These are phyloP conservation scores for Ferrisia virgata DNA, from an alignment of 2,888 invertebrate genomes.

Conservation along the genomic window DNA sequence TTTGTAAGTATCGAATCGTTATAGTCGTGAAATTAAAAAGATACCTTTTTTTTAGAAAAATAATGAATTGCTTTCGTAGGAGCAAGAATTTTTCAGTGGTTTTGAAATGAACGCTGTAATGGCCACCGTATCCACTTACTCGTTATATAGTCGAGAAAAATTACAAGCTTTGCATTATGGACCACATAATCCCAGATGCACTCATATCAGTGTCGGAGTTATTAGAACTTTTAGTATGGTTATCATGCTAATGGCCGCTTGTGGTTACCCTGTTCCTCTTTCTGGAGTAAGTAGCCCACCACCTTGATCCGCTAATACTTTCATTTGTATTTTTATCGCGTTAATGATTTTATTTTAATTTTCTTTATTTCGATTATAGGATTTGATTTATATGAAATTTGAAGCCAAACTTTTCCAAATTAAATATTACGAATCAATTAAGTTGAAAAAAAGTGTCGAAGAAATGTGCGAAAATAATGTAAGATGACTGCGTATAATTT, in stretches of 20 bases:
- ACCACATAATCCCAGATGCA: slow-evolving; percentile 9
- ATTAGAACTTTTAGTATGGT: slow-evolving; percentile 31
- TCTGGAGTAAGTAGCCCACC: slow-evolving; percentile 29
- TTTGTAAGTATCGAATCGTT: not conserved
- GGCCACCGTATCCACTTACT: slow-evolving; percentile 19
- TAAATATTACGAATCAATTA: slow-evolving; percentile 1
- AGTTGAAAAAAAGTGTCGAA: not conserved
- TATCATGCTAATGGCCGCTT: slow-evolving; percentile 30
- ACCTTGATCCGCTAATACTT: no score
- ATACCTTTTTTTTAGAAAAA: not conserved
- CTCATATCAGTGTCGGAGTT: slow-evolving; percentile 31
- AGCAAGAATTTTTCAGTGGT: not conserved
- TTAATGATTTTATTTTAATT: not conserved
- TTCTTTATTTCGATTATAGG: not conserved
- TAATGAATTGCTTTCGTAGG: not conserved
- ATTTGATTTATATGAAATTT: slow-evolving; percentile 20
- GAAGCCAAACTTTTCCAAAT: slow-evolving; percentile 40
- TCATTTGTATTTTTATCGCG: not conserved
- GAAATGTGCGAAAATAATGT: slow-evolving; percentile 32
- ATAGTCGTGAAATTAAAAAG: not conserved
- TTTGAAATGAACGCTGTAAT: slow-evolving; percentile 40
- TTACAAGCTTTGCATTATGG: not conserved
- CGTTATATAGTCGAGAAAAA: not conserved
- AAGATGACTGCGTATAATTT: no score
- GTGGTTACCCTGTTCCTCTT: slow-evolving; percentile 35